Evolutionary conservation across 1,140 invertebrate genomes (phyloP).

Genomic region (Drosophila tristis): DNA sequence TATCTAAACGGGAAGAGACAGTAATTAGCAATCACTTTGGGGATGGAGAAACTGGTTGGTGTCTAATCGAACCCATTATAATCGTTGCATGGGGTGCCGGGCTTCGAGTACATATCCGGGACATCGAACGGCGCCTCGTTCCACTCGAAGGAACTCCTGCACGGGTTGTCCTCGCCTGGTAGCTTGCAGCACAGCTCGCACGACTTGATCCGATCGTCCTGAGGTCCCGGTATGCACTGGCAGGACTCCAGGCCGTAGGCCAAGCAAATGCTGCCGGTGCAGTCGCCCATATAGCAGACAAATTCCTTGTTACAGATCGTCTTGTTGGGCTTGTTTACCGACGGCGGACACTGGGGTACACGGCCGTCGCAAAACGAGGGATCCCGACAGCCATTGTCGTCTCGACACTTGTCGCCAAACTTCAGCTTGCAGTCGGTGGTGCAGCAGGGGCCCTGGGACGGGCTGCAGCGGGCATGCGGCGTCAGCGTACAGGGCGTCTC

Average conservation of each 20-base stretch:
- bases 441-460: constrained; percentile 96
- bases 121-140: constrained; percentile 94
- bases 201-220: constrained; percentile 92
- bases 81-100: constrained; percentile 98
- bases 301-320: constrained; percentile 97
- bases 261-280: constrained; percentile 96
- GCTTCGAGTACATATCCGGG: constrained; percentile 96
- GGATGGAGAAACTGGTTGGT: neutral
- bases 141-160: constrained; percentile 95
- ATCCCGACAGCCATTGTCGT: constrained; percentile 96
- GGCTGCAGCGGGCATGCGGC: constrained; percentile 85
- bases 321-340: constrained; percentile 96
- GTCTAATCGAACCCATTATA: constrained; percentile 91
- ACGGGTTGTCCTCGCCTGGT: constrained; percentile 92
- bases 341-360: constrained; percentile 94
- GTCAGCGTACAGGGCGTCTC: constrained; percentile 94
- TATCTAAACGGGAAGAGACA: constrained; percentile 86
- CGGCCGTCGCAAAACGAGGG: constrained; percentile 95
- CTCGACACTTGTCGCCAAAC: constrained; percentile 94
- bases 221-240: constrained; percentile 92
- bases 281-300: constrained; percentile 98
- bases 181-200: constrained; percentile 96
- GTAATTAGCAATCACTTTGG: neutral
- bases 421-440: constrained; percentile 94
- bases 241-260: constrained; percentile 98